These are phyloP conservation scores for Catocala fraxini DNA, from an alignment of 2,888 invertebrate genomes.

Conservation along the genomic window DNA sequence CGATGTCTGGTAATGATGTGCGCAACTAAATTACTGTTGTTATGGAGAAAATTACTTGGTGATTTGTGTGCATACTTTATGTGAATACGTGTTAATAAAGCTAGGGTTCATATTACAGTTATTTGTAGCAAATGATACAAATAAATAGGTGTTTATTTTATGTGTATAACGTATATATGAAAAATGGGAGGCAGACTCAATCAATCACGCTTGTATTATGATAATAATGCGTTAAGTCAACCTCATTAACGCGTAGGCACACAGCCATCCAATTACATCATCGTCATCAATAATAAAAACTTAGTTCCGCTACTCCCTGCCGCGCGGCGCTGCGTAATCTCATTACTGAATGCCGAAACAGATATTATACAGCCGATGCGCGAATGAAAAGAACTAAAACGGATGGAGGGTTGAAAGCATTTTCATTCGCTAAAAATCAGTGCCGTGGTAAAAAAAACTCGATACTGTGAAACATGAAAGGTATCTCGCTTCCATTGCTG, in stretches of 20 bases:
- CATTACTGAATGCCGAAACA: conserved; percentile 54
- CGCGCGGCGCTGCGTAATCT: conserved; percentile 50
- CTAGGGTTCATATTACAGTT: conserved; percentile 8
- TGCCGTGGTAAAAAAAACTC: conserved; percentile 46
- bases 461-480: conserved; percentile 53
- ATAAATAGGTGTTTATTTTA: conserved; percentile 12
- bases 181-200: conserved; percentile 24
- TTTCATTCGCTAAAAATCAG: conserved; percentile 62
- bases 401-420: conserved; percentile 48
- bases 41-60: conserved; percentile 13
- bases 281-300: conserved; percentile 50
- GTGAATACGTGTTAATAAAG: conserved; percentile 18
- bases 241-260: conserved; percentile 47
- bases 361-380: conserved; percentile 44
- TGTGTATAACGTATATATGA: conserved; percentile 12
- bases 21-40: conserved; percentile 14
- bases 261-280: conserved; percentile 50
- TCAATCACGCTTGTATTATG: conserved; percentile 45
- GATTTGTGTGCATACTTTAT: conserved; percentile 14
- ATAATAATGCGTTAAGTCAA: conserved; percentile 42
- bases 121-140: conserved; percentile 7
- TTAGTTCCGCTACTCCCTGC: conserved; percentile 53
- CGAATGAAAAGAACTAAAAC: conserved; percentile 52
- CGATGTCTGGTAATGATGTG: conserved; percentile 6
- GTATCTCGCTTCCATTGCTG: conserved; percentile 44